These are phyloP conservation scores for Riparia riparia DNA, from an alignment of 2,113 vertebrate genomes.

Conservation along the genomic window DNA sequence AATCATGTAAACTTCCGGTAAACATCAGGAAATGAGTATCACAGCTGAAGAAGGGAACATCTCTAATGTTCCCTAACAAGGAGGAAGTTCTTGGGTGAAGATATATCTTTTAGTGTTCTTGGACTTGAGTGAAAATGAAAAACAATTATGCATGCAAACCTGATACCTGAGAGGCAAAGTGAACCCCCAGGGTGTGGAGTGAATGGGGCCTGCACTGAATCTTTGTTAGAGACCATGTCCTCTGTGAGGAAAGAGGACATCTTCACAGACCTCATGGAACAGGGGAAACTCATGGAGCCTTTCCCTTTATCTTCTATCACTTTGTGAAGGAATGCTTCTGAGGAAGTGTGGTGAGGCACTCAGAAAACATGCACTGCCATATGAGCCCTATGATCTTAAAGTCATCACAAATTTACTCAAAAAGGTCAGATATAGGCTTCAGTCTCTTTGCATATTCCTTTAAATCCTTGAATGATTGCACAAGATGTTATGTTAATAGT, in stretches of 20 bases:
- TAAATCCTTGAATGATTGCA: not conserved
- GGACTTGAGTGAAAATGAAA: not conserved
- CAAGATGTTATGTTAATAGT: not conserved
- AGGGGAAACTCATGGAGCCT: not conserved
- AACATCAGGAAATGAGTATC: not conserved
- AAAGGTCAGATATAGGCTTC: not conserved
- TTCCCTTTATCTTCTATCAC: not conserved
- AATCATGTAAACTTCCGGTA: not conserved
- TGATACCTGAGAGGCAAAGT: not conserved
- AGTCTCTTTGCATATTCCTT: not conserved
- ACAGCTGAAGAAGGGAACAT: not conserved
- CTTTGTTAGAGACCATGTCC: rapidly evolving
- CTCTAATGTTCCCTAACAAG: not conserved
- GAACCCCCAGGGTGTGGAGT: not conserved
- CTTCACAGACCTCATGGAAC: not conserved
- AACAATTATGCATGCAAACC: not conserved
- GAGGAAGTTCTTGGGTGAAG: not conserved
- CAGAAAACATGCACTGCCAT: not conserved
- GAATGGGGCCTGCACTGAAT: not conserved
- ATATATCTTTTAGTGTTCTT: not conserved
- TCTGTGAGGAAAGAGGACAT: not conserved
- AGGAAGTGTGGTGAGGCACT: not conserved
- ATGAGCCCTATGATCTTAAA: not conserved
- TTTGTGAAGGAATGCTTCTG: not conserved
- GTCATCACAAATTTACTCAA: not conserved